Conservation (phyloP, 2,797 vertebrate genomes). For the Melanotaenia pygmaea region DNA sequence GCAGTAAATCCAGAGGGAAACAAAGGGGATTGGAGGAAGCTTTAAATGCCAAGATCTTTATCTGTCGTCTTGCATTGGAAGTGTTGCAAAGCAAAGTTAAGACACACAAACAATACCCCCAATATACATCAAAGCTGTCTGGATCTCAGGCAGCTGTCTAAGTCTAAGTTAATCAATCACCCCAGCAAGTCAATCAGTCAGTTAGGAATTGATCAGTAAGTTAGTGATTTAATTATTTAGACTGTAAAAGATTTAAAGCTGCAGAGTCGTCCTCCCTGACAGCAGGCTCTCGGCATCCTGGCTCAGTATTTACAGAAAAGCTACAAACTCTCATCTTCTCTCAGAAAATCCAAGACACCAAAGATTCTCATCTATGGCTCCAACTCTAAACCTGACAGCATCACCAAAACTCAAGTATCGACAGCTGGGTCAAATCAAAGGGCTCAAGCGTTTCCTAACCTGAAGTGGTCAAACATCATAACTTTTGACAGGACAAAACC, state of each 20-base stretch:
- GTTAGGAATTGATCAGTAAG: constrained; percentile 22
- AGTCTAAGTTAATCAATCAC: constrained; percentile 44
- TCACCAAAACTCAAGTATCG: constrained; percentile 2
- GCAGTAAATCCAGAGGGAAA: constrained; percentile 24
- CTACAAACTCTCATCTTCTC: constrained; percentile 19
- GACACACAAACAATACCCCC: constrained; percentile 1
- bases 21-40: constrained; percentile 30
- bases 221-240: constrained; percentile 15
- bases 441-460: constrained; percentile 8
- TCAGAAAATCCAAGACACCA: constrained; percentile 27
- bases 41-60: constrained; percentile 24
- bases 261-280: constrained; percentile 16
- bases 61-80: constrained; percentile 8
- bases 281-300: constrained; percentile 32
- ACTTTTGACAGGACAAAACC: constrained; percentile 19
- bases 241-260: constrained; percentile 4
- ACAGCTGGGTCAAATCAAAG: constrained; percentile 10
- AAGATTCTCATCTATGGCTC: constrained; percentile 30
- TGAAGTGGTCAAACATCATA: constrained; percentile 17
- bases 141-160: constrained; percentile 8
- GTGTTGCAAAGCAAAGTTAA: constrained; percentile 41
- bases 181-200: constrained; percentile 39
- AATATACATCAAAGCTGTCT: not conserved
- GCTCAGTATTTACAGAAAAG: constrained; percentile 43
- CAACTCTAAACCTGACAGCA: constrained; percentile 12